Conservation (phyloP, 2,113 vertebrate species). For the Hyperopisus bebe region DNA sequence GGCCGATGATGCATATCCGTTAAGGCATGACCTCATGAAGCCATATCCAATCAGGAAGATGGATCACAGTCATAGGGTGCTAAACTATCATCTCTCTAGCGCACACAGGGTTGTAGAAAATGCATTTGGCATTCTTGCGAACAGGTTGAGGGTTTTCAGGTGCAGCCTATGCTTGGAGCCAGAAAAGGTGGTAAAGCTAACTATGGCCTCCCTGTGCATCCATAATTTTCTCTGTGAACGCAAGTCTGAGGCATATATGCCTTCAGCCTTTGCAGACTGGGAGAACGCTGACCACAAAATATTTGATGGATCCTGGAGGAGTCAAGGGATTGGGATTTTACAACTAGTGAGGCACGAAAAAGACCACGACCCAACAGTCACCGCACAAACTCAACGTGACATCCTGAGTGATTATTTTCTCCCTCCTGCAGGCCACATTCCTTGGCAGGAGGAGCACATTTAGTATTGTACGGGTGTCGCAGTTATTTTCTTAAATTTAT, state of each 20-base stretch:
- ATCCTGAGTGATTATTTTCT: slow-evolving; percentile 18
- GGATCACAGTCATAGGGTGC: slow-evolving; percentile 11
- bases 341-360: not conserved
- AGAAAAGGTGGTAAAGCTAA: slow-evolving; percentile 24
- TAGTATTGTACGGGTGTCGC: not conserved
- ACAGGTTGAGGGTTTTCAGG: slow-evolving; percentile 21
- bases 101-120: slow-evolving; percentile 19
- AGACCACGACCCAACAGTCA: not conserved
- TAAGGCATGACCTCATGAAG: no score
- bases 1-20: no score
- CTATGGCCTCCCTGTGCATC: slow-evolving; percentile 26
- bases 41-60: not conserved
- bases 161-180: slow-evolving; percentile 19
- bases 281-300: slow-evolving; percentile 21
- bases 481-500: no score
- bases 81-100: slow-evolving; percentile 19
- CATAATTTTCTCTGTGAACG: slow-evolving; percentile 26
- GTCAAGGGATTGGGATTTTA: slow-evolving; percentile 10
- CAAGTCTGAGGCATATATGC: slow-evolving; percentile 20
- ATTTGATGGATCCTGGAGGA: slow-evolving; percentile 21
- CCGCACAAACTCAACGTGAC: slow-evolving; percentile 5
- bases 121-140: slow-evolving; percentile 26
- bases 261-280: slow-evolving; percentile 17
- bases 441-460: slow-evolving; percentile 21
- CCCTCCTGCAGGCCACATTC: slow-evolving; percentile 17